These are phyloP conservation scores for Trematomus bernacchii DNA, from an alignment of 2,797 vertebrate genomes.

Conservation along the genomic window DNA sequence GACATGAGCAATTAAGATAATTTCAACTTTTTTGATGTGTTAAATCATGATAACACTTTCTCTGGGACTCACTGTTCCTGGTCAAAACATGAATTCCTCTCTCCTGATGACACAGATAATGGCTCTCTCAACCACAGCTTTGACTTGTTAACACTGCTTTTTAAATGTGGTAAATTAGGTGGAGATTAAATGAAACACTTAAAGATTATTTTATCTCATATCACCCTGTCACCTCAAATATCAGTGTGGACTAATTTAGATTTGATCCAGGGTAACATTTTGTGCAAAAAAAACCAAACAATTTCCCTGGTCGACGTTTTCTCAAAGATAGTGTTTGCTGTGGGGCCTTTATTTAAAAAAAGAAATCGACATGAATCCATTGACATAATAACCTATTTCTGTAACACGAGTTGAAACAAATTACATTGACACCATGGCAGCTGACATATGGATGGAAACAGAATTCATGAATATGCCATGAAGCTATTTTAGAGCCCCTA, in stretches of 20 bases:
- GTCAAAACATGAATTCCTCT: neutral
- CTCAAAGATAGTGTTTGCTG: neutral
- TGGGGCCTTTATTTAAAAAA: conserved; percentile 17
- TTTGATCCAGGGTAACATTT: neutral
- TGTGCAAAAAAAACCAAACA: neutral
- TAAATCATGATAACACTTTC: neutral
- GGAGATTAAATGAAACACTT: neutral
- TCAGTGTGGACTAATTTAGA: neutral
- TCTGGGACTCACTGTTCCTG: neutral
- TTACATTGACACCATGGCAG: conserved; percentile 12
- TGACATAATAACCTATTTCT: conserved; percentile 28
- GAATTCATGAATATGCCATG: conserved; percentile 42
- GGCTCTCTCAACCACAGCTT: neutral
- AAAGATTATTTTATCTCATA: neutral
- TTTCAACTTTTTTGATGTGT: neutral
- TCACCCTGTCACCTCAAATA: neutral
- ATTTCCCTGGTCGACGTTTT: conserved; percentile 9
- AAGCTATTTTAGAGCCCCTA: conserved; percentile 33
- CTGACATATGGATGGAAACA: conserved; percentile 34
- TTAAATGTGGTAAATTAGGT: conserved; percentile 8
- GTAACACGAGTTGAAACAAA: conserved; percentile 29
- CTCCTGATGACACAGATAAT: neutral
- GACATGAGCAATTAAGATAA: neutral
- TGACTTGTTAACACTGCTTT: neutral
- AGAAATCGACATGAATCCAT: conserved; percentile 1